Percentiles rank a stretch among this genome's conserved stretches.
phyloP scores from a whole-genome alignment of 2,888 invertebrate species.

The Eucriotettix oculatus region DNA sequence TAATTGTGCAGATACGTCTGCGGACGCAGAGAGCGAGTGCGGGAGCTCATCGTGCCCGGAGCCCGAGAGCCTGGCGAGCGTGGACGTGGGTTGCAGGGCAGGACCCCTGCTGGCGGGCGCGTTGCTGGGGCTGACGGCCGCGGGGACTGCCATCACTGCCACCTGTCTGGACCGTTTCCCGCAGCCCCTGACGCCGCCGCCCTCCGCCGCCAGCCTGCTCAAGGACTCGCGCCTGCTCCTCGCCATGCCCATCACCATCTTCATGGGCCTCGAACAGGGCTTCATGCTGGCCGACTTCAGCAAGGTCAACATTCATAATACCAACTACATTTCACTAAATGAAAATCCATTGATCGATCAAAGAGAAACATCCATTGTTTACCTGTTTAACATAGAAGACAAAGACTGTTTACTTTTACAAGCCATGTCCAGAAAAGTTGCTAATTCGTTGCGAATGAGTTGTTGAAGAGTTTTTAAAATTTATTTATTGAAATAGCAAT shows the following conservation, averaged over 20 bases:
- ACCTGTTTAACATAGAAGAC: no score
- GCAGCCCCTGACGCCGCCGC: constrained; percentile 27
- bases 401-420: no score
- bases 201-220: constrained; percentile 26
- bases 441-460: no score
- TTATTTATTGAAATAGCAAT: no score
- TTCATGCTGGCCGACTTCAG: constrained; percentile 71
- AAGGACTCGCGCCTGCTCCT: constrained; percentile 47
- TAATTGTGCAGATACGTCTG: constrained; percentile 25
- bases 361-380: no score
- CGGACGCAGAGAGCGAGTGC: constrained; percentile 35
- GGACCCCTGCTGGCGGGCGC: constrained; percentile 25
- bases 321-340: no score
- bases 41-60: constrained; percentile 38
- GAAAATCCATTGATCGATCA: no score
- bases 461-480: no score
- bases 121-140: constrained; percentile 28
- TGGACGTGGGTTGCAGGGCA: constrained; percentile 21
- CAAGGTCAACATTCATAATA: constrained; percentile 33
- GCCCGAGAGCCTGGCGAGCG: constrained; percentile 7
- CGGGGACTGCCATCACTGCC: constrained; percentile 28
- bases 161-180: constrained; percentile 16
- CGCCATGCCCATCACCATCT: constrained; percentile 59
- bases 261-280: constrained; percentile 70
- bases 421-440: no score